Conservation (phyloP, 2,888 invertebrate species). For the Biston betularia region DNA sequence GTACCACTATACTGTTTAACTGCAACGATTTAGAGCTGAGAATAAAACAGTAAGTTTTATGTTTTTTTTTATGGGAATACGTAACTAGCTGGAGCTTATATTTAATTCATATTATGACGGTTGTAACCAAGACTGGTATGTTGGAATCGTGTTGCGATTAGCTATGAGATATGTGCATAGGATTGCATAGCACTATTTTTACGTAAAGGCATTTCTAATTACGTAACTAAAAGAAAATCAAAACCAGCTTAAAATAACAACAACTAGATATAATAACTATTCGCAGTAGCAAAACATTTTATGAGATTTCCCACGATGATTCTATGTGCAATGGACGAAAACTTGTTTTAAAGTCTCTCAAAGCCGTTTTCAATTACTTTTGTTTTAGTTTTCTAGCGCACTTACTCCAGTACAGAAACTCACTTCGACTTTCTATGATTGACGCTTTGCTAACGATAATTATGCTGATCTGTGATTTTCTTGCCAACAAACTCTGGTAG, state of each 20-base stretch:
- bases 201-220: conserved; percentile 13
- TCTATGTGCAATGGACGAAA: no score
- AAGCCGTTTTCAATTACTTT: no score
- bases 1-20: neutral
- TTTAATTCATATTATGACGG: conserved; percentile 18
- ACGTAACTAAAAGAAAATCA: conserved; percentile 10
- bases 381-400: no score
- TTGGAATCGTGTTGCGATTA: conserved; percentile 24
- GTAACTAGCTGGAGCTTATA: conserved; percentile 15
- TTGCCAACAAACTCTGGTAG: no score
- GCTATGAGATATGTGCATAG: conserved; percentile 21
- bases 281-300: neutral
- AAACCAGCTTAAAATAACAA: neutral
- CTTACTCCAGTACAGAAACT: no score
- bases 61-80: neutral
- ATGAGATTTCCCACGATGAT: neutral
- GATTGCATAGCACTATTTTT: conserved; percentile 16
- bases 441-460: no score
- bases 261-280: neutral
- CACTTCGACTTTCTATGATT: no score
- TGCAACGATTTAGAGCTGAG: neutral
- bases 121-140: conserved; percentile 12
- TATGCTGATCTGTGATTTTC: no score
- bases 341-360: no score
- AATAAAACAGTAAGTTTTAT: neutral